Evolutionary conservation across 2,888 invertebrate genomes (phyloP), one percentile per base, ranked within the genome.

Genomic region (Heliconius charithonia): DNA sequence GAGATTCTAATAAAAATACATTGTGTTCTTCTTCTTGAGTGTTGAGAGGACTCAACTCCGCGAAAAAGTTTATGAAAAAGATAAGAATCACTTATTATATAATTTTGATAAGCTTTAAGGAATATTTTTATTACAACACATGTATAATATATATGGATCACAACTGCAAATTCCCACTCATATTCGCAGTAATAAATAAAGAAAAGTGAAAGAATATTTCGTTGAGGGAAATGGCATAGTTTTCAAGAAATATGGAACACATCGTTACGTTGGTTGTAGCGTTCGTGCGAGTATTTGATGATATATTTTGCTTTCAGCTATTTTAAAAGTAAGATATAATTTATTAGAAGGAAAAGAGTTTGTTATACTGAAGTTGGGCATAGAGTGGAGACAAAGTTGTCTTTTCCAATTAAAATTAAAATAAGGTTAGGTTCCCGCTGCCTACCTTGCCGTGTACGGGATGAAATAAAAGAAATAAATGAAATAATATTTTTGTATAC

Each of bases 201-300:
- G 73, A 66, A 78, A 77, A 74, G 77, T 78, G 67, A 74, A 74
- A 74, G 73, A 72, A 74, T 78, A 71, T 78, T 74, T 78, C 77
- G 72, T 63, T 37, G 73, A 41, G 62, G 77, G 67, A 79, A 76
- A 79, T 76, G 71, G 51, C 75, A 79, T 79, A 79, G 75, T 79
- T 75, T 45, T 41, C 56, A 70, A 76, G 73, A 73, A 69, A 79
- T 79, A 76, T 72, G 79, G 75, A 77, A 77, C 71, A 76, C 71
- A 63, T 78, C 75, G 79, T 76, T 66, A 79, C 71, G 71, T 79
- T 76, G 75, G 71, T 79, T 72, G 75, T 71, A 41, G 56, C 71
- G 37, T 69, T 66, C 41, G 65, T 25, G 71, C 66, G 65, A 77
- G 65, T 66, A 67, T 78, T 78, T 73, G 67, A 73, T 27, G 65